Evolutionary conservation across 2,797 vertebrate species (phyloP), one percentile per base, ranked within the genome.

Genomic region (Loris lydekkerianus): DNA sequence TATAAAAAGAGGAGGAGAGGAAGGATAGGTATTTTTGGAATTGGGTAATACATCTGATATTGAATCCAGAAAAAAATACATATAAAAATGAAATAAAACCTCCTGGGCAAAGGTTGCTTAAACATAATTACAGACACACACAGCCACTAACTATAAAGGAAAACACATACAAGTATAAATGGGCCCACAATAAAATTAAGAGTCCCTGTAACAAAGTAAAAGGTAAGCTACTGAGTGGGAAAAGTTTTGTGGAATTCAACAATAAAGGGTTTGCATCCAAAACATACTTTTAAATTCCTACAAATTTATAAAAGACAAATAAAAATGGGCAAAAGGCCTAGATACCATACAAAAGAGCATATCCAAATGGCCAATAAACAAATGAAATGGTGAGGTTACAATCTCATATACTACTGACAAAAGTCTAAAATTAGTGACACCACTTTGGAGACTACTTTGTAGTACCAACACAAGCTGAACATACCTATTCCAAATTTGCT

Each of bases 41-140:
- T 69, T 56, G 96, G 77, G 31, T 69, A 96, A 81, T 20, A 93
- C 18, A 72, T n/a, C 60, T 86, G 93, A 78, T 29, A 95, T 1
- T 70, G 4, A 91, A 49, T 86, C 46, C 40, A n/a, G 56, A 63
- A 89, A 96, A 96, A 93, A 85, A 60, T 49, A 90, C 81, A 81
- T 14, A 83, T 37, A 69, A 89, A 96, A 89, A 91, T 91, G 0
- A 90, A 87, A 10, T 73, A 85, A 95, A 86, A 95, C 5, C 43
- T 37, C 21, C 91, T 5, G 10, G 9, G 27, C 58, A 83, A 72
- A 91, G n/a, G 1, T 65, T 87, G 92, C 84, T 89, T 91, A 93
- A 84, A 70, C 40, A 34, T n/a, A 91, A 15, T 69, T n/a, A 91
- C 23, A 78, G 8, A 87, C 10, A 60, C 18, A 43, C 7, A 76